Percentiles rank a stretch among this genome's conserved stretches.
Evolutionary conservation across 2,888 invertebrate species (phyloP).

Genomic region (Acanthosepion esculentum): DNA sequence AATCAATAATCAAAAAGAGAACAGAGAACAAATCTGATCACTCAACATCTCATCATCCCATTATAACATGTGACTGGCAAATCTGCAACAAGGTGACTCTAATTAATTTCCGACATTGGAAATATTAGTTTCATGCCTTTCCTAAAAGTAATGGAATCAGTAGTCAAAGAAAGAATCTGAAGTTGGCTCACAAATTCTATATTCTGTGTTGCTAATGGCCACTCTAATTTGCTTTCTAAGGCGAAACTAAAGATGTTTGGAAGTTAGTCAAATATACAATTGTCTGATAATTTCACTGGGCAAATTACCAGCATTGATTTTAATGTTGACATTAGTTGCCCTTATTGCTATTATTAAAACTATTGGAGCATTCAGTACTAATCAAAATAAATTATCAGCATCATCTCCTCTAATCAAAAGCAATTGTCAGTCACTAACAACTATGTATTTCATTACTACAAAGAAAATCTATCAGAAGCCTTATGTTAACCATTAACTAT

Average conservation of each 20-base stretch:
- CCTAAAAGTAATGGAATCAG: no score
- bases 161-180: background rate
- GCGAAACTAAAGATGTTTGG: background rate
- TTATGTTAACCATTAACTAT: no score
- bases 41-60: no score
- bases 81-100: no score
- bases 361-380: background rate
- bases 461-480: no score
- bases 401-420: background rate
- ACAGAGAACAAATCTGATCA: no score
- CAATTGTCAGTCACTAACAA: background rate
- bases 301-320: background rate
- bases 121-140: no score
- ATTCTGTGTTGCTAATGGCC: background rate
- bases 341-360: background rate
- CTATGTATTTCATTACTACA: no score
- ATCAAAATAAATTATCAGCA: background rate
- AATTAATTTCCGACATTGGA: no score
- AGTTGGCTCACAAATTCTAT: background rate
- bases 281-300: constrained; percentile 17
- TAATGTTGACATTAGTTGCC: background rate
- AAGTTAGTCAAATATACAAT: background rate
- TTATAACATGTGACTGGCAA: no score
- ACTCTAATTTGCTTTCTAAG: background rate
- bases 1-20: no score